phyloP scores from a whole-genome alignment of 2,888 invertebrate species.

The Beris morrisii region DNA sequence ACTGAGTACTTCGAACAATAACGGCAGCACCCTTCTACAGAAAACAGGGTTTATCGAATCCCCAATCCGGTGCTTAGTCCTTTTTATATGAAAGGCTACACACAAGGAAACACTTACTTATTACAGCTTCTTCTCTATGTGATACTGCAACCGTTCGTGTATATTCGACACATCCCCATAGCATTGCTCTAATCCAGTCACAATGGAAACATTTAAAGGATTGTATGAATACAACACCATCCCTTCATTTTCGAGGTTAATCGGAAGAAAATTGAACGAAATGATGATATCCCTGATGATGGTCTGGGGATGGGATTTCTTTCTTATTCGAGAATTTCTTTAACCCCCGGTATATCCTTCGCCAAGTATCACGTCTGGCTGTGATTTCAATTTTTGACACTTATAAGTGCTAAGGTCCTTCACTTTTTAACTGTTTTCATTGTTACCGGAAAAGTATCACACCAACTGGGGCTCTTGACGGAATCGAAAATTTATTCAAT shows the following conservation, averaged over 20 bases:
- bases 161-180: too few relatives aligned
- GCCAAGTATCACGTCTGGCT: conserved; percentile 8
- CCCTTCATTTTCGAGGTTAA: conserved; percentile 35
- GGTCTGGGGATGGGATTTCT: conserved; percentile 1
- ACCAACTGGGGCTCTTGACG: conserved; percentile 34
- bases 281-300: conserved; percentile 20
- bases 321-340: conserved; percentile 1
- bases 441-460: conserved; percentile 34
- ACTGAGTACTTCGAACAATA: conserved; percentile 1
- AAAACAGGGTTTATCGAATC: conserved; percentile 10
- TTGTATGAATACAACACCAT: conserved; percentile 29
- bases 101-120: conserved; percentile 15
- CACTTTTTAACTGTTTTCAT: conserved; percentile 36
- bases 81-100: conserved; percentile 11
- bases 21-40: conserved; percentile 5
- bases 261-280: conserved; percentile 35
- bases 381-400: conserved; percentile 23
- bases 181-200: conserved; percentile 27
- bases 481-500: conserved; percentile 12
- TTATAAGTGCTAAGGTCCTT: conserved; percentile 32
- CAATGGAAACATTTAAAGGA: conserved; percentile 31
- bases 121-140: not conserved
- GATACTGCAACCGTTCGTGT: conserved; percentile 3
- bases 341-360: conserved; percentile 8
- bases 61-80: conserved; percentile 7